A percentile compares a stretch with the other conserved stretches of the same genome.
Conservation (phyloP, 2,797 vertebrate genomes). For the Lacerta agilis region DNA sequence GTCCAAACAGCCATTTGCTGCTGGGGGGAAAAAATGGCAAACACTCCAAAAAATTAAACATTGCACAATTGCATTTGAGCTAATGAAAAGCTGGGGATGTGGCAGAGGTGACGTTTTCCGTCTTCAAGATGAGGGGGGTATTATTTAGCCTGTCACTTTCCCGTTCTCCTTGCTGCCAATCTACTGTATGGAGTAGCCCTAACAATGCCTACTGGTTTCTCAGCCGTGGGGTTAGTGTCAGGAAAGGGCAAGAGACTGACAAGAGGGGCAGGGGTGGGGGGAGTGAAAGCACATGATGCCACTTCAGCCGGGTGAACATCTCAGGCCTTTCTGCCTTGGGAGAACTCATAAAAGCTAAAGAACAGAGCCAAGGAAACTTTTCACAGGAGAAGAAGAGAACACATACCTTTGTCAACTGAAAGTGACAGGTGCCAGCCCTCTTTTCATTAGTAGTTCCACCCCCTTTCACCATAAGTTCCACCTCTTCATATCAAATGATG, state of each 20-base stretch:
- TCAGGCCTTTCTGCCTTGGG: slow-evolving; percentile 8
- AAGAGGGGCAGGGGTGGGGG: neutral
- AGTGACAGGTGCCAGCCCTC: too few species aligned
- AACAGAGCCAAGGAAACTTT: neutral
- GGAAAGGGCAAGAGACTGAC: slow-evolving; percentile 43
- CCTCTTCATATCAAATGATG: too few species aligned
- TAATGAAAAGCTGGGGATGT: slow-evolving; percentile 68
- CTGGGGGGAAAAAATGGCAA: slow-evolving; percentile 56
- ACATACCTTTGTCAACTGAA: too few species aligned
- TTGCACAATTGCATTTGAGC: slow-evolving; percentile 68
- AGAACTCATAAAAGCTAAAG: neutral
- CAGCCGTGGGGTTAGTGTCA: slow-evolving; percentile 26
- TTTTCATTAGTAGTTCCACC: too few species aligned
- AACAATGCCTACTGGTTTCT: slow-evolving; percentile 59
- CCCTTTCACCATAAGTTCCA: too few species aligned
- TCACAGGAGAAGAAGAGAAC: neutral
- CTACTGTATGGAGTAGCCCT: slow-evolving; percentile 37
- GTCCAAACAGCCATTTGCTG: slow-evolving; percentile 73
- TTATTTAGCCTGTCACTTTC: slow-evolving; percentile 70
- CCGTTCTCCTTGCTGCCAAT: slow-evolving; percentile 67
- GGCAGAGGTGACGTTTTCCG: slow-evolving; percentile 69
- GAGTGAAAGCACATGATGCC: neutral
- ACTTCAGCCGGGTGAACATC: neutral
- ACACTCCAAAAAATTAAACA: slow-evolving; percentile 76
- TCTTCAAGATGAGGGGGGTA: slow-evolving; percentile 46